Conservation (phyloP, 2,113 vertebrate genomes). For the Morone saxatilis region DNA sequence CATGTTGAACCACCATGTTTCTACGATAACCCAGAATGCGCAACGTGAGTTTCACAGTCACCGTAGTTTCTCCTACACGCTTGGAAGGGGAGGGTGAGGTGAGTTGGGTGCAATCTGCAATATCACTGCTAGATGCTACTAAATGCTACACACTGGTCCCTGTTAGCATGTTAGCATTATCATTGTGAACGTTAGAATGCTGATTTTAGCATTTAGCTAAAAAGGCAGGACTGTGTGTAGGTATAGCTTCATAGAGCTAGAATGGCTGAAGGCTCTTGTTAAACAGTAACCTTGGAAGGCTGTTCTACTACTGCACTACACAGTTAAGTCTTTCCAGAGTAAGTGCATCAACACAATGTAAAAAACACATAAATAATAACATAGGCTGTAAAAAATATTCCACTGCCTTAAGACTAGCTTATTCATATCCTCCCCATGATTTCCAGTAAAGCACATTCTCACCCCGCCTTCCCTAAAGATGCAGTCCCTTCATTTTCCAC, state of each 20-base stretch:
- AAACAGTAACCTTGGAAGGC: background rate
- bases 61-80: no score
- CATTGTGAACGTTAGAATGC: background rate
- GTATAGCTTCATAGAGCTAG: background rate
- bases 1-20: no score
- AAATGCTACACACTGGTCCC: no score
- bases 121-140: no score
- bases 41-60: no score
- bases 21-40: no score
- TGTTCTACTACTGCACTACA: background rate
- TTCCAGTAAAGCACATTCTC: slow-evolving; percentile 10
- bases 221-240: background rate
- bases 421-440: background rate
- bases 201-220: background rate
- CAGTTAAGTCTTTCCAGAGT: background rate
- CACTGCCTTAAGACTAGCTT: background rate
- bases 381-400: background rate
- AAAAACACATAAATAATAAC: slow-evolving; percentile 1
- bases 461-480: background rate
- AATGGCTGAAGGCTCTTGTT: background rate
- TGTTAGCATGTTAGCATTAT: background rate
- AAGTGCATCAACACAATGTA: background rate
- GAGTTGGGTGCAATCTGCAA: no score
- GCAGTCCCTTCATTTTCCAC: slow-evolving; percentile 39
- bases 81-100: no score